Conservation (phyloP, 2,888 invertebrate species). For the Acheta domesticus region DNA sequence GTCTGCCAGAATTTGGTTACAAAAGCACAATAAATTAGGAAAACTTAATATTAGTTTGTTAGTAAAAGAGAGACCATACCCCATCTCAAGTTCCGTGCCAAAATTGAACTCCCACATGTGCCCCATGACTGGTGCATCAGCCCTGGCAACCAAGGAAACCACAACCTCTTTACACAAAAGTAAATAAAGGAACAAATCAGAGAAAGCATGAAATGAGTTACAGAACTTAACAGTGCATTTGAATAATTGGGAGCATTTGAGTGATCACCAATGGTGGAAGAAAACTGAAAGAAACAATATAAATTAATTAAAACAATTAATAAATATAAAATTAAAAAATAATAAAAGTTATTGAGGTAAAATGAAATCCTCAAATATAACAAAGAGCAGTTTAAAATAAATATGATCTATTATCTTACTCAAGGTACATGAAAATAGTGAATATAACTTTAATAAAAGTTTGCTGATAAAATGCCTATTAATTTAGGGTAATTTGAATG, state of each 20-base stretch:
- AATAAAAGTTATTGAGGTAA: too few relatives aligned
- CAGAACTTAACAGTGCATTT: background rate
- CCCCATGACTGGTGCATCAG: constrained; percentile 96
- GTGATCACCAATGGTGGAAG: constrained; percentile 21
- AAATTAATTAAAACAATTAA: constrained; percentile 20
- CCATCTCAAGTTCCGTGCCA: constrained; percentile 64
- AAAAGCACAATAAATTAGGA: background rate
- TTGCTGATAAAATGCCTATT: too few relatives aligned
- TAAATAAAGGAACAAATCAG: constrained; percentile 4
- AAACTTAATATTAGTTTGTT: constrained; percentile 9
- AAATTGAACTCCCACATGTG: constrained; percentile 89
- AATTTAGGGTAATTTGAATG: too few relatives aligned
- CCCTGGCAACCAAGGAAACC: constrained; percentile 59
- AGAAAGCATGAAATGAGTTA: background rate
- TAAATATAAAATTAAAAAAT: too few relatives aligned
- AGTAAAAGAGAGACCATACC: constrained; percentile 31
- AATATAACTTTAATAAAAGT: background rate
- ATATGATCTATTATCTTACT: background rate
- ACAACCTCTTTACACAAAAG: constrained; percentile 37
- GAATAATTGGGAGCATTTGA: background rate
- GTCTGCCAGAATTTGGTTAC: background rate
- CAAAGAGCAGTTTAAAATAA: background rate
- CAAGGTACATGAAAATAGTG: background rate
- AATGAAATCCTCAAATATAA: too few relatives aligned
- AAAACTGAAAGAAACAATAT: constrained; percentile 38